Percentiles rank a stretch among this genome's conserved stretches.
Evolutionary conservation across 2,797 vertebrate genomes (phyloP).

Genomic region (Chelidonichthys spinosus): DNA sequence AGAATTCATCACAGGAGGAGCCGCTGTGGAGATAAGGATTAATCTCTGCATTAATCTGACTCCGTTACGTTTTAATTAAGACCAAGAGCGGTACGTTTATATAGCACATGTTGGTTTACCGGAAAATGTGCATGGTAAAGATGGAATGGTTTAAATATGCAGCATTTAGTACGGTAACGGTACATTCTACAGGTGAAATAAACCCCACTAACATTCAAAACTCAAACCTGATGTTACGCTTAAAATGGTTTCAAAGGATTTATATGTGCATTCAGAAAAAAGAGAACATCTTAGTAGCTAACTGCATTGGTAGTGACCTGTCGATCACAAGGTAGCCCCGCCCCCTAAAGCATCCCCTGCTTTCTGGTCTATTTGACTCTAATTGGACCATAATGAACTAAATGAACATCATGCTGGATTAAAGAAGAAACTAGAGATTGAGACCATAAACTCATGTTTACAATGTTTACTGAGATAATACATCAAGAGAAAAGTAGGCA

Average conservation of each 20-base stretch:
- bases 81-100: not conserved
- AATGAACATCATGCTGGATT: no score
- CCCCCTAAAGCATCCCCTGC: no score
- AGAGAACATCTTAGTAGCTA: no score
- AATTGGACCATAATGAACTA: no score
- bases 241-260: not conserved
- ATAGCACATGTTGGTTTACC: slow-evolving; percentile 3
- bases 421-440: no score
- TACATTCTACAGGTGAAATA: not conserved
- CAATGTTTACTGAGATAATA: no score
- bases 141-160: slow-evolving; percentile 7
- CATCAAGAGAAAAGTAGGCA: no score
- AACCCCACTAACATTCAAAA: not conserved
- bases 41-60: slow-evolving; percentile 28
- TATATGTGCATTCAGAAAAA: not conserved
- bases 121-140: not conserved
- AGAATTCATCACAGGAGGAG: slow-evolving; percentile 17
- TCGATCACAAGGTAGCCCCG: no score
- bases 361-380: no score
- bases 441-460: no score
- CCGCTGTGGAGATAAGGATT: slow-evolving; percentile 8
- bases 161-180: not conserved
- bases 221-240: not conserved
- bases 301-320: no score
- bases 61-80: slow-evolving; percentile 19